Conservation (phyloP, 2,797 vertebrate genomes). For the Platyrinchus mystaceus region DNA sequence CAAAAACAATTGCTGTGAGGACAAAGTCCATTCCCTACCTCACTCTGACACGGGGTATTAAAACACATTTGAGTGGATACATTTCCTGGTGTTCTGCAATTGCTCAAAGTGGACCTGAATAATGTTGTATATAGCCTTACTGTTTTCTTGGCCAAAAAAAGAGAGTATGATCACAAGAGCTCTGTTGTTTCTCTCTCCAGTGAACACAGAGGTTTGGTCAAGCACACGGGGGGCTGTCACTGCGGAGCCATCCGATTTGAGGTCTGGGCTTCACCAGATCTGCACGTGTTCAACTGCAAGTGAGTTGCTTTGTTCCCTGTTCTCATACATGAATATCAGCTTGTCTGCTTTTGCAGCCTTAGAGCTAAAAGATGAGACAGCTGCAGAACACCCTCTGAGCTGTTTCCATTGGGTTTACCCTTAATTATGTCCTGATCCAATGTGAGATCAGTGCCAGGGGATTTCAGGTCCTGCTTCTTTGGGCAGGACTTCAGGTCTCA, state of each 20-base stretch:
- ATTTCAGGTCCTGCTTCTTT: not conserved
- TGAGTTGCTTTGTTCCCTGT: conserved; percentile 67
- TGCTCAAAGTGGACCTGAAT: not conserved
- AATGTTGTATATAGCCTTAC: not conserved
- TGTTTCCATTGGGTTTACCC: not conserved
- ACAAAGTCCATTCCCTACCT: not conserved
- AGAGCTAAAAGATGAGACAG: not conserved
- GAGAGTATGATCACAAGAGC: not conserved
- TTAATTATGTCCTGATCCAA: not conserved
- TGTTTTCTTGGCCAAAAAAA: not conserved
- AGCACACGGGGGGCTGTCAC: conserved; percentile 91
- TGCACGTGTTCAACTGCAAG: conserved; percentile 96
- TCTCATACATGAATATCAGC: not conserved
- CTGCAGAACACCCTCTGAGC: not conserved
- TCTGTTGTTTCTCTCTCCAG: conserved; percentile 59
- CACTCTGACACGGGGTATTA: not conserved
- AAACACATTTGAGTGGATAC: not conserved
- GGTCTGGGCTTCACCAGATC: conserved; percentile 84
- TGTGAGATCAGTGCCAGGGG: not conserved
- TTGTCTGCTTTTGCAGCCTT: not conserved
- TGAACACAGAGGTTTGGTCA: conserved; percentile 83
- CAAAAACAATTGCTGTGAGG: not conserved
- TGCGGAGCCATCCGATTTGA: conserved; percentile 91
- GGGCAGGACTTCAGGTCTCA: not conserved
- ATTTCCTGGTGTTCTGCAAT: not conserved